These are phyloP conservation scores for Harpagifer antarcticus DNA, from an alignment of 2,797 vertebrate species.

Conservation along the genomic window DNA sequence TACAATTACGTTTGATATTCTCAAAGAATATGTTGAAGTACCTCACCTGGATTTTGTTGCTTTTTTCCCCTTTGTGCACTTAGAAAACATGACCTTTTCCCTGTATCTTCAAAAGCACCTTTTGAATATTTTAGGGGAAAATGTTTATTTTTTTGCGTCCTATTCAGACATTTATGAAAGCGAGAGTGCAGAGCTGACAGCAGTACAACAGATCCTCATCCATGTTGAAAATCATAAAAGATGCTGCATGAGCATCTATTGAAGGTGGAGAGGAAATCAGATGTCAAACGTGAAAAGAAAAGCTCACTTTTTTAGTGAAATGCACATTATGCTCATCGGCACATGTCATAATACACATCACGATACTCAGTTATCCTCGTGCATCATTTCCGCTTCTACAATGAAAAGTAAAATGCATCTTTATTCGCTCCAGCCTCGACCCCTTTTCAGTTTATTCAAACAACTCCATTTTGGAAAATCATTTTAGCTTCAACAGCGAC, in stretches of 20 bases:
- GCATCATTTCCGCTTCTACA: slow-evolving; percentile 14
- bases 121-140: slow-evolving; percentile 63
- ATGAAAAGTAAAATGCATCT: slow-evolving; percentile 13
- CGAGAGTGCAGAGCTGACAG: slow-evolving; percentile 35
- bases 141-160: slow-evolving; percentile 48
- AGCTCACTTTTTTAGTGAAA: slow-evolving; percentile 27
- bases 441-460: slow-evolving; percentile 26
- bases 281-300: slow-evolving; percentile 28
- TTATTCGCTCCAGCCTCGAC: not conserved
- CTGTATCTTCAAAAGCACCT: slow-evolving; percentile 16
- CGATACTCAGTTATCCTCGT: slow-evolving; percentile 12
- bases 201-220: slow-evolving; percentile 36
- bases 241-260: slow-evolving; percentile 29
- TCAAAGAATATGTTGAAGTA: slow-evolving; percentile 9
- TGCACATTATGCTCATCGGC: slow-evolving; percentile 20
- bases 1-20: slow-evolving; percentile 14
- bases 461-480: slow-evolving; percentile 35
- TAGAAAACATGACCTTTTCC: not conserved
- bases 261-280: slow-evolving; percentile 46
- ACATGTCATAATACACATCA: slow-evolving; percentile 8
- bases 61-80: not conserved
- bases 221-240: slow-evolving; percentile 29
- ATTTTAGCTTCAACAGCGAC: slow-evolving; percentile 48
- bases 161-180: slow-evolving; percentile 62
- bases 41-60: not conserved